Percentiles rank a stretch among this genome's conserved stretches.
Conservation (phyloP, 2,888 invertebrate species). For the Ectemnius lituratus region DNA sequence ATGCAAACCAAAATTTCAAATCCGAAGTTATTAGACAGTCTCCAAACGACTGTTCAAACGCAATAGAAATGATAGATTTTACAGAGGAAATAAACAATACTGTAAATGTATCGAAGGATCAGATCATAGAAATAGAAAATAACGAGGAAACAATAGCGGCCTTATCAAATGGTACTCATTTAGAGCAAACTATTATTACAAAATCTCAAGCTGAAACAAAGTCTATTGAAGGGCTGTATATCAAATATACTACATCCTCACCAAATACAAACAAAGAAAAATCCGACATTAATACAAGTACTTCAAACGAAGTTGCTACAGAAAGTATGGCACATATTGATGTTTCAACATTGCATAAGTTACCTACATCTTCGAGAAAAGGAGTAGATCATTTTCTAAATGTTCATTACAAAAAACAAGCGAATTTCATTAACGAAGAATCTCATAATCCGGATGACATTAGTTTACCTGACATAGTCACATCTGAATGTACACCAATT, state of each 20-base stretch:
- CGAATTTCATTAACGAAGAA: conserved; percentile 68
- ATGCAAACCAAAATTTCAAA: conserved; percentile 26
- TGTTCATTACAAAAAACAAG: conserved; percentile 54
- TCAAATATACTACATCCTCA: too few relatives aligned
- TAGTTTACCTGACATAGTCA: conserved; percentile 73
- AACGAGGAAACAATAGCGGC: conserved; percentile 45
- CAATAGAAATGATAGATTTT: conserved; percentile 74
- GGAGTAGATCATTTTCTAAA: too few relatives aligned
- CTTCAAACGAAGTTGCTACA: too few relatives aligned
- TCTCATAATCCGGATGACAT: conserved; percentile 74
- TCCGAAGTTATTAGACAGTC: conserved; percentile 68
- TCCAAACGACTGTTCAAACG: conserved; percentile 64
- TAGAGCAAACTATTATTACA: conserved; percentile 18
- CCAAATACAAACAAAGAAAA: too few relatives aligned
- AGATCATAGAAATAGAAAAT: conserved; percentile 44
- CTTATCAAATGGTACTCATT: conserved; percentile 28
- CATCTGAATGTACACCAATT: conserved; percentile 73
- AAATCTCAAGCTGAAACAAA: neutral
- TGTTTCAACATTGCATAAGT: too few relatives aligned
- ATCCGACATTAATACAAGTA: too few relatives aligned
- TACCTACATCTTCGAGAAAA: neutral
- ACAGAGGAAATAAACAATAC: conserved; percentile 69
- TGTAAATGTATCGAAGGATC: conserved; percentile 43
- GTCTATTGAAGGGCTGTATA: neutral
- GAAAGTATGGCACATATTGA: too few relatives aligned